phyloP scores from a whole-genome alignment of 92 coral and sea anemone genomes.

The Porites cylindrica region DNA sequence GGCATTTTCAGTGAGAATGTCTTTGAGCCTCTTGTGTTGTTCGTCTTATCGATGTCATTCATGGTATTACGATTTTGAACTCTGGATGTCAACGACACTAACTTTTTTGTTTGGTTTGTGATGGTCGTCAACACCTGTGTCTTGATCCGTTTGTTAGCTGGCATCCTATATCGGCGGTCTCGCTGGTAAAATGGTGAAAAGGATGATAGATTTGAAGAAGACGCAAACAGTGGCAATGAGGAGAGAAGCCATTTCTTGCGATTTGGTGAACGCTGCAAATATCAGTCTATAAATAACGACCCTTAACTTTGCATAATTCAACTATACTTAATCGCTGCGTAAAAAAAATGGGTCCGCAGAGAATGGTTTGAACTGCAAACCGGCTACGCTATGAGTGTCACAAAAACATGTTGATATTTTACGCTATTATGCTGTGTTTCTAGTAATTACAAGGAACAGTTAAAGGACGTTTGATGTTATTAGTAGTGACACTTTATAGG shows the following conservation, averaged over 20 bases:
- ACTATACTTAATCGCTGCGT: too few species aligned
- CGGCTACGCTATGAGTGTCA: too few species aligned
- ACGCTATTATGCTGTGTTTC: too few species aligned
- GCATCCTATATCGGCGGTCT: slow-evolving; percentile 38
- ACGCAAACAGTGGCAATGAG: too few species aligned
- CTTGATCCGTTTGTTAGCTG: slow-evolving; percentile 18
- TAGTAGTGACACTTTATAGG: too few species aligned
- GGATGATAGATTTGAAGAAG: background rate
- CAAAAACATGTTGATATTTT: too few species aligned
- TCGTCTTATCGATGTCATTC: slow-evolving; percentile 67
- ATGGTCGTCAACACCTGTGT: slow-evolving; percentile 48
- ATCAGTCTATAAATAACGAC: background rate
- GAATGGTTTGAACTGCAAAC: too few species aligned
- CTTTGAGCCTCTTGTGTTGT: slow-evolving; percentile 55
- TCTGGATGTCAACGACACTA: too few species aligned
- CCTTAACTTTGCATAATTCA: background rate
- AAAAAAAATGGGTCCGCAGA: too few species aligned
- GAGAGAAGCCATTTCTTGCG: slow-evolving; percentile 2
- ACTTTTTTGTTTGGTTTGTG: slow-evolving; percentile 68
- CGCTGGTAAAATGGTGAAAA: background rate
- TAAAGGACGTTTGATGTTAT: too few species aligned
- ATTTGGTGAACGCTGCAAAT: background rate
- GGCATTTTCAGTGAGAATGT: slow-evolving; percentile 52
- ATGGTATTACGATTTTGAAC: too few species aligned
- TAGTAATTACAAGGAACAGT: too few species aligned